Base-by-base conservation (phyloP, 1,140 invertebrate species). In the Paramacrobiotus metropolitanus region DNA sequence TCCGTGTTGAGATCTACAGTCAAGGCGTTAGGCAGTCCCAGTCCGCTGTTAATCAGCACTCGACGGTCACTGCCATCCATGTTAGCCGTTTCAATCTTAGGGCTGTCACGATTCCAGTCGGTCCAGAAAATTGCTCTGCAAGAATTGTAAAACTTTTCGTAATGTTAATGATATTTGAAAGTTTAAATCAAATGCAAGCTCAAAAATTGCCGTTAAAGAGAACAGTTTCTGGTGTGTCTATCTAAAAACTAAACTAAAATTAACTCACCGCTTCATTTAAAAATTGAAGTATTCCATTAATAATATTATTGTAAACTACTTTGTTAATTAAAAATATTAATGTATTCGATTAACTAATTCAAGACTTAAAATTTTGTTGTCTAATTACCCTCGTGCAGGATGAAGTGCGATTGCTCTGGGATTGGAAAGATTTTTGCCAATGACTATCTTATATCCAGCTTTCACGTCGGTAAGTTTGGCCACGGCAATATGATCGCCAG, bases 351-450 rank as follows among this genome's bases (percentile, higher is more conserved):
- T n/a, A n/a, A n/a, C n/a, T n/a, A n/a, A n/a, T n/a, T n/a, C n/a
- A n/a, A n/a, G n/a, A n/a, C n/a, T n/a, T n/a, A n/a, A n/a, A n/a
- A n/a, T n/a, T n/a, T n/a, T n/a, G n/a, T n/a, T n/a, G n/a, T n/a
- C n/a, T n/a, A 67, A 69, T 75, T 78, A 88, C 84, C 88, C 86
- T 75, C 81, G 79, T 64, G 80, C 81, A 31, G 89, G 84, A 80
- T 95, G 87, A 1, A 92, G 82, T n/a, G 85, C 86, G 67, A 96
- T 92, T 63, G 89, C 90, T 70, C 94, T 77, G 0, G 93, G 91
- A 77, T 97, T 92, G 1, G 81, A 78, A 30, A 97, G 76, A 63
- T 80, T 82, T 45, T 81, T 80, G 29, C 80, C 79, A 44, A 93
- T 77, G 2, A 97, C 76, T 4, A 85, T 78, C 64, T 84, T 82